Evolutionary conservation across 2,888 invertebrate species (phyloP).

Genomic region (Drosophila ustulata): DNA sequence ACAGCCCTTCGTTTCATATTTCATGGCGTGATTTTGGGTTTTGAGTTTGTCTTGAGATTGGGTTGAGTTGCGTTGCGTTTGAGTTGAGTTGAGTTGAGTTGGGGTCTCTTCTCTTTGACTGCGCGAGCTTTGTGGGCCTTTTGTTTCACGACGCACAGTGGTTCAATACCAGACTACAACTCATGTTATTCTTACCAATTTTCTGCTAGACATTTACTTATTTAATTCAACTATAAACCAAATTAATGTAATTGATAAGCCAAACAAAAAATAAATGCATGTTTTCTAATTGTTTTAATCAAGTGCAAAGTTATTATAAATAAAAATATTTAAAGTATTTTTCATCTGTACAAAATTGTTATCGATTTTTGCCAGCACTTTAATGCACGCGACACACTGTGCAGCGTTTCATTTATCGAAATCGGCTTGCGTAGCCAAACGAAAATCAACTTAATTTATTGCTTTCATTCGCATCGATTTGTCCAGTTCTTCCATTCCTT

Average conservation of each 20-base stretch:
- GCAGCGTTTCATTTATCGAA: slow-evolving; percentile 57
- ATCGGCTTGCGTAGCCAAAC: slow-evolving; percentile 52
- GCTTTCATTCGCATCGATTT: slow-evolving; percentile 79
- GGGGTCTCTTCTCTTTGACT: slow-evolving; percentile 3
- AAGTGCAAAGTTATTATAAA: too few relatives aligned
- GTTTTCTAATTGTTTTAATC: too few relatives aligned
- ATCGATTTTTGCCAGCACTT: background rate
- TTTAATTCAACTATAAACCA: background rate
- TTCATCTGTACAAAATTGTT: background rate
- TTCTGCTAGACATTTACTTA: background rate
- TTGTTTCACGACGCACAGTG: slow-evolving; percentile 33
- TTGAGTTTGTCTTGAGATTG: slow-evolving; percentile 8
- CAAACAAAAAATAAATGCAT: too few relatives aligned
- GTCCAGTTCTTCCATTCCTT: slow-evolving; percentile 74
- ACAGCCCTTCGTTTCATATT: slow-evolving; percentile 47
- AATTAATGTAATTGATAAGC: too few relatives aligned
- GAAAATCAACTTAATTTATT: slow-evolving; percentile 77
- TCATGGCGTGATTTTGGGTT: slow-evolving; percentile 49
- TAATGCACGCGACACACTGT: background rate
- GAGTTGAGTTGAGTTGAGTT: background rate
- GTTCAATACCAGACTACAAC: background rate
- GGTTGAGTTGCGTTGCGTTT: background rate
- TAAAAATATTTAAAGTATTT: too few relatives aligned
- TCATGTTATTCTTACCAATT: too few relatives aligned
- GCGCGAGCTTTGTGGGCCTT: slow-evolving; percentile 8